Evolutionary conservation across 35 echinoderm and acorn worm species (phyloP), one percentile per base, ranked within the genome.

Genomic region (Heliocidaris erythrogramma): DNA sequence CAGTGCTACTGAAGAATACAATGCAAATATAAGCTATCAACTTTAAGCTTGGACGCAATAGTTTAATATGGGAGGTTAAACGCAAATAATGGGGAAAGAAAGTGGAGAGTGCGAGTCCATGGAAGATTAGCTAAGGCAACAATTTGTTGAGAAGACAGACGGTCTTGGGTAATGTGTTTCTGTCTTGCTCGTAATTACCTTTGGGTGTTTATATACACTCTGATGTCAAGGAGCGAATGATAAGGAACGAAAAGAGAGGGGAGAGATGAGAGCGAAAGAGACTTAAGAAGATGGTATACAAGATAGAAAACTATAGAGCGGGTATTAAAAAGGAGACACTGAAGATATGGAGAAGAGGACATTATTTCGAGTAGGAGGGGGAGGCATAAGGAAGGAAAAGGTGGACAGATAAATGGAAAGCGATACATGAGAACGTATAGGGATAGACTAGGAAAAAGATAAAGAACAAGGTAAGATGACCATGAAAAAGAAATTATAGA

Each of bases 101-200:
- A n/a, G 27, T 78, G 65, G 18, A 78, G 7, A 18, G 65, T 78
- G 65, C 27, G 18, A n/a, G 65, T 78, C 65, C 65, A 78, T 78
- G 65, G 18, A 78, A 78, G 65, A 78, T 78, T 78, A 78, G 65
- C 65, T 78, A 78, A 78, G 65, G 65, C 65, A 78, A 78, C 65
- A 78, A 78, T 78, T n/a, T n/a, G 65, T 18, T 18, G 65, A n/a
- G 65, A 78, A 78, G 27, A 21, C 65, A 24, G 27, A n/a, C 18
- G 65, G 21, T 78, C 21, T 18, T 27, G 65, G 65, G 65, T 78
- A 78, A 78, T 78, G 27, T 7, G 65, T 78, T 78, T 78, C 27
- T n/a, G 65, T 21, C 65, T 78, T 21, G 65, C 65, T 78, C 65
- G 65, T 78, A 78, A 78, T 78, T 78, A 78, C 65, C 65, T 78